These are phyloP conservation scores for Dasyurus viverrinus DNA, from an alignment of 2,113 vertebrate species.

Conservation along the genomic window DNA sequence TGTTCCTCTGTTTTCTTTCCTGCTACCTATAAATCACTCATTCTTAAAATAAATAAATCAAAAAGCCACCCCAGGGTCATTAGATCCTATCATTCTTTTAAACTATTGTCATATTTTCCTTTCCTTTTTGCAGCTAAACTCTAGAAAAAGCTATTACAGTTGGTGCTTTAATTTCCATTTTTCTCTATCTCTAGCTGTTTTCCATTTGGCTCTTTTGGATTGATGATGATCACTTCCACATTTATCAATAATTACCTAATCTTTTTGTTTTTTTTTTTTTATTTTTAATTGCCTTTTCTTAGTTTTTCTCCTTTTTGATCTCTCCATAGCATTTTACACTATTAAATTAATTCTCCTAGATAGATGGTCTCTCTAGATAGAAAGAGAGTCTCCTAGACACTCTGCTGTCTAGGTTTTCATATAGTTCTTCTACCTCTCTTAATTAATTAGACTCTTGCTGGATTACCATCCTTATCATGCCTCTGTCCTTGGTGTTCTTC, in stretches of 20 bases:
- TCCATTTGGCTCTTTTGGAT: not conserved
- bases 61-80: not conserved
- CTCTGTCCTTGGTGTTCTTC: not conserved
- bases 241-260: not conserved
- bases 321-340: not conserved
- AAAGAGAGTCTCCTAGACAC: too few species aligned
- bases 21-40: not conserved
- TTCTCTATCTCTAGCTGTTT: not conserved
- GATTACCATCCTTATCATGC: not conserved
- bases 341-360: not conserved
- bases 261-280: too few species aligned
- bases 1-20: not conserved
- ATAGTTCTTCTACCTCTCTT: not conserved
- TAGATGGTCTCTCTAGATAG: not conserved
- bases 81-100: not conserved
- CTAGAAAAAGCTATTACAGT: not conserved
- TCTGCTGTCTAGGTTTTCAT: not conserved
- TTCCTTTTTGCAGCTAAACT: not conserved
- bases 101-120: not conserved
- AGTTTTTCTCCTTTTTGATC: not conserved
- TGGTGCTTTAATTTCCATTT: not conserved
- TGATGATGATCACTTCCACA: not conserved
- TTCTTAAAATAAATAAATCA: not conserved
- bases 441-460: not conserved
- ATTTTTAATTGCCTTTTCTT: not conserved